These are phyloP conservation scores for Atta colombica DNA, from an alignment of 1,140 invertebrate genomes.

Conservation along the genomic window DNA sequence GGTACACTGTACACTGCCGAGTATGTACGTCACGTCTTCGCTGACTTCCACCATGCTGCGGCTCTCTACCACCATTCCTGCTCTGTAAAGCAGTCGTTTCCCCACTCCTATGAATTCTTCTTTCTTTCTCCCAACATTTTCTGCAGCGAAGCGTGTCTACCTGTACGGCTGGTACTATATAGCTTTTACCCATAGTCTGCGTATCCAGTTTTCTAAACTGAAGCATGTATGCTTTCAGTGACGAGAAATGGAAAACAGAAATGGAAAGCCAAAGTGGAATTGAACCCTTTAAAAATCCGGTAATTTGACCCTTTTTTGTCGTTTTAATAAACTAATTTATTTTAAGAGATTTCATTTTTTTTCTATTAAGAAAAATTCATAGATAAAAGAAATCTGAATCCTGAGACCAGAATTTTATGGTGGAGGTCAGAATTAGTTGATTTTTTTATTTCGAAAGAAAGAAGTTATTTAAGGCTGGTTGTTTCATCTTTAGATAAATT, in stretches of 20 bases:
- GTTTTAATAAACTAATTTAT: not conserved
- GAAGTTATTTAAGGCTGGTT: too few relatives aligned
- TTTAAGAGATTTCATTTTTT: not conserved
- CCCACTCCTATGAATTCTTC: constrained; percentile 34
- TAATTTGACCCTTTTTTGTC: not conserved
- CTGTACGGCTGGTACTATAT: constrained; percentile 9
- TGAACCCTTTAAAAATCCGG: not conserved
- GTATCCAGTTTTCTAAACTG: constrained; percentile 12
- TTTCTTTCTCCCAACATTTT: constrained; percentile 2
- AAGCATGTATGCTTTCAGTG: not conserved
- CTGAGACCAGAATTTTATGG: not conserved
- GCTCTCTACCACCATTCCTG: constrained; percentile 42
- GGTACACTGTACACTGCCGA: constrained; percentile 63
- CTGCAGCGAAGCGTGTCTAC: constrained; percentile 46
- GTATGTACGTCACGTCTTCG: constrained; percentile 72
- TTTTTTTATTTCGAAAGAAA: not conserved
- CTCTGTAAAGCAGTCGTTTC: constrained; percentile 17
- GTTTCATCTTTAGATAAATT: too few relatives aligned
- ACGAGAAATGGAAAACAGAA: not conserved
- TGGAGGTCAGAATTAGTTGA: not conserved
- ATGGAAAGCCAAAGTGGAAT: not conserved
- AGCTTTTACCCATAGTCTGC: not conserved
- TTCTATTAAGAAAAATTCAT: not conserved
- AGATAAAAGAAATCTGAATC: not conserved
- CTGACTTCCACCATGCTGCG: constrained; percentile 62